phyloP scores from a whole-genome alignment of 1,140 invertebrate genomes.

The Coenobita brevimanus region DNA sequence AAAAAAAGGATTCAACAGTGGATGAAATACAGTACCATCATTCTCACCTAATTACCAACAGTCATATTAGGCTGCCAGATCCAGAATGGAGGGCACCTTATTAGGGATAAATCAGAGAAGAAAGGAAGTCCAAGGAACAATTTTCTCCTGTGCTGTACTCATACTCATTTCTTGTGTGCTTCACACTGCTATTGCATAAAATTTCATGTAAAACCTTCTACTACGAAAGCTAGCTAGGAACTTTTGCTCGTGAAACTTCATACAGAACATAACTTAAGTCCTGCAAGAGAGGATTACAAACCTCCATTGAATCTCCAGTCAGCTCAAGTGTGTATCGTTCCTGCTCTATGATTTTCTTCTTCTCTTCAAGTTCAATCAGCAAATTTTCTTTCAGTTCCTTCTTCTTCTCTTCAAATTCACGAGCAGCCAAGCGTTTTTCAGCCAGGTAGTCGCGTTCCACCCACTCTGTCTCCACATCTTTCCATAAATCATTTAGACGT shows the following conservation, averaged over 20 bases:
- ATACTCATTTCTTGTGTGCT: no score
- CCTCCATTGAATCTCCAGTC: conserved; percentile 89
- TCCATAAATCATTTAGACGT: conserved; percentile 87
- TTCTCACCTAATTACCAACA: no score
- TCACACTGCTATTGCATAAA: no score
- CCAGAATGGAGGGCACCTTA: no score
- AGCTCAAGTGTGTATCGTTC: conserved; percentile 91
- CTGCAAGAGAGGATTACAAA: conserved; percentile 70
- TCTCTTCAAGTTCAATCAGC: conserved; percentile 93
- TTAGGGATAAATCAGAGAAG: no score
- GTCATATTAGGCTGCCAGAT: no score
- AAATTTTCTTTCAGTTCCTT: conserved; percentile 92
- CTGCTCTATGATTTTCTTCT: conserved; percentile 89
- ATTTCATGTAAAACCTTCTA: no score
- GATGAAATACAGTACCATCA: no score
- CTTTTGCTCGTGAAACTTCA: not conserved
- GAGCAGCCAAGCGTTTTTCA: conserved; percentile 89
- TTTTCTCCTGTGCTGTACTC: no score
- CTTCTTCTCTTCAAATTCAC: conserved; percentile 97
- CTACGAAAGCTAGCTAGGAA: no score
- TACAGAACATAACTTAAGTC: not conserved
- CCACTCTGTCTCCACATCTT: conserved; percentile 87
- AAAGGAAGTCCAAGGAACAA: no score
- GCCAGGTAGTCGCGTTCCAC: conserved; percentile 90
- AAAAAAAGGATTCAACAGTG: no score